Evolutionary conservation across 2,888 invertebrate genomes (phyloP), one percentile per base, ranked within the genome.

Genomic region (Phasia obesa): DNA sequence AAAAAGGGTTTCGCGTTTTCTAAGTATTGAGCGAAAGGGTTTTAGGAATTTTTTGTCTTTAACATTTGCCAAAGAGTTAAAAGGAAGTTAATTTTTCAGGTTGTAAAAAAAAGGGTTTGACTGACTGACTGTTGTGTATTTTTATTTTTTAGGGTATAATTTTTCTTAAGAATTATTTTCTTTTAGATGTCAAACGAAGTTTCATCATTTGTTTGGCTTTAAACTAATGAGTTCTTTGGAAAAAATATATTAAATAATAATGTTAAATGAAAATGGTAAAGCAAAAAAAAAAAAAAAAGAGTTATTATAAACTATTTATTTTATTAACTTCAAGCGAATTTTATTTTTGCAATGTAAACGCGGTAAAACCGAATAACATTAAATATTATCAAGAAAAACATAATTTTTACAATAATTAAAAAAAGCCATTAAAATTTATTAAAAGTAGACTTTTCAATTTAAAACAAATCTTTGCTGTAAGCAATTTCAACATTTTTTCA

Each of bases 41-140:
- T 74, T 74, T 65, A 2, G 23, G 44, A 64, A 0, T 53, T 21
- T 44, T 51, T 35, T 19, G n/a, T 44, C 0, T 2, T 42, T 5
- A 2, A n/a, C 2, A 15, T 35, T 62, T 47, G 31, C 1, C 7
- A 81, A 81, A 81, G 80, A 81, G 75, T 81, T 81, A 81, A 81
- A 71, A 51, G 69, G 64, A 64, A 64, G 55, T 80, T 64, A 69
- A 75, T 51, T 47, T 70, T 51, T 5, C 0, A 23, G 69, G 19
- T 78, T 70, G 62, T 6, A 55, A 64, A 69, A 51, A 59, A 65
- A 62, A 53, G 23, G 44, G 35, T 74, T 70, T 47, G 65, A 49
- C 21, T 53, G 35, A 67, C 64, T 47, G 65, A 49, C 21, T 53
- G 19, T 60, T 49, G 42, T 71, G 19, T 49, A 25, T 55, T 4